Evolutionary conservation across 2,888 invertebrate species (phyloP), one percentile per base, ranked within the genome.

Genomic region (Cremastinae sp.): DNA sequence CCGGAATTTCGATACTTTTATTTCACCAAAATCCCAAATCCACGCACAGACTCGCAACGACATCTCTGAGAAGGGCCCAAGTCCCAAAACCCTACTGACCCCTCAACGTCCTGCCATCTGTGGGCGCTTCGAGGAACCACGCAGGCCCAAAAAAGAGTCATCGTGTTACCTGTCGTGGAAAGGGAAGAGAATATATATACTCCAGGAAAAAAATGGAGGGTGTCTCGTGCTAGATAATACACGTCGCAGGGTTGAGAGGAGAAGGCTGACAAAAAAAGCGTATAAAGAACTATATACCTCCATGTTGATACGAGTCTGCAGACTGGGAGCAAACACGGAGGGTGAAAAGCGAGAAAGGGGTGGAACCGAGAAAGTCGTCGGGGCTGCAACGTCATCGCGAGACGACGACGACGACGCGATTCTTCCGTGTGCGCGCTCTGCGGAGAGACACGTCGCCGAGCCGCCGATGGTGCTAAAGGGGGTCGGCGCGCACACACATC

Each of bases 21-120:
- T 45, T 45, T 22, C 14, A 2, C 10, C 20, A 0, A 10, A 10
- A 12, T 22, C 14, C 12, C n/a, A 14, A 12, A n/a, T 28, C 7
- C 35, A n/a, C 0, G n/a, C 8, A 35, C 0, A 3, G 7, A 2
- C 16, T 9, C 12, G 43, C 10, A 58, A 64, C 80, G 82, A 75
- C 82, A 83, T 78, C 83, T 83, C 41, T 51, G 77, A 79, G 76
- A 2, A 43, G 8, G 7, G 7, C 14, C 7, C 18, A 20, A 56
- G 62, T 59, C 68, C 35, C 55, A 18, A 58, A 65, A 62, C 7
- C 39, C 37, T 2, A 8, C 62, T 58, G 65, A 69, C 37, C 59
- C n/a, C 35, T 8, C 1, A n/a, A 16, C 12, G 51, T 51, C 64
- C 70, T 65, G 82, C 80, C 83, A 83, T 84, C 83, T 84, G 39